Evolutionary conservation across 35 echinoderm and acorn worm genomes (phyloP).

Genomic region (Acanthaster planci): DNA sequence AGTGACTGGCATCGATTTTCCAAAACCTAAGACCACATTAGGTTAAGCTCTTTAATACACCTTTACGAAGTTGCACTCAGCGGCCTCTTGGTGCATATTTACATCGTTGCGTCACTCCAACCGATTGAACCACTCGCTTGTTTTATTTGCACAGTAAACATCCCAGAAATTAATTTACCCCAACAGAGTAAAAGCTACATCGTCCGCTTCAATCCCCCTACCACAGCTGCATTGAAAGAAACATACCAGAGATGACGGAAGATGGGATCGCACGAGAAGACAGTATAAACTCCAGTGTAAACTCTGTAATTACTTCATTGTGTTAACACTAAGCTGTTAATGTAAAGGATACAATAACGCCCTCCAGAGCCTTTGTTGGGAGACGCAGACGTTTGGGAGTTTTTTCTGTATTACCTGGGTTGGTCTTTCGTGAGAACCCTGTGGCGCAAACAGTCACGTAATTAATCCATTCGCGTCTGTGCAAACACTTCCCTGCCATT

Average conservation of each 20-base stretch:
- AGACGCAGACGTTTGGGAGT: not conserved
- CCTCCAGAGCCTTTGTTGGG: not conserved
- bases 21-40: too few species aligned
- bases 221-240: too few species aligned
- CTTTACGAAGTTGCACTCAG: too few species aligned
- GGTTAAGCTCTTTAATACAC: too few species aligned
- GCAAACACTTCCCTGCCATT: too few species aligned
- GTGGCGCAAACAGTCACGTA: not conserved
- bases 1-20: too few species aligned
- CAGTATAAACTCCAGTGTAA: not conserved
- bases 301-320: conserved; percentile 10
- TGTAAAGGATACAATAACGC: too few species aligned
- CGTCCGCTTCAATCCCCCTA: too few species aligned
- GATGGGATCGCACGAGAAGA: too few species aligned
- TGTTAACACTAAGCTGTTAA: conserved; percentile 14
- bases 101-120: not conserved
- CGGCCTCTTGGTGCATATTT: not conserved
- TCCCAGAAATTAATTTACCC: conserved; percentile 1
- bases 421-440: not conserved
- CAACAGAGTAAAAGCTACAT: too few species aligned
- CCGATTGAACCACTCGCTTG: not conserved
- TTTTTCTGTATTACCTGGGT: not conserved
- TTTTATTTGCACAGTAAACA: not conserved
- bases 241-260: too few species aligned
- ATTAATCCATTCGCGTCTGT: not conserved